Conservation (phyloP, 2,113 vertebrate genomes). For the Corythoichthys intestinalis region DNA sequence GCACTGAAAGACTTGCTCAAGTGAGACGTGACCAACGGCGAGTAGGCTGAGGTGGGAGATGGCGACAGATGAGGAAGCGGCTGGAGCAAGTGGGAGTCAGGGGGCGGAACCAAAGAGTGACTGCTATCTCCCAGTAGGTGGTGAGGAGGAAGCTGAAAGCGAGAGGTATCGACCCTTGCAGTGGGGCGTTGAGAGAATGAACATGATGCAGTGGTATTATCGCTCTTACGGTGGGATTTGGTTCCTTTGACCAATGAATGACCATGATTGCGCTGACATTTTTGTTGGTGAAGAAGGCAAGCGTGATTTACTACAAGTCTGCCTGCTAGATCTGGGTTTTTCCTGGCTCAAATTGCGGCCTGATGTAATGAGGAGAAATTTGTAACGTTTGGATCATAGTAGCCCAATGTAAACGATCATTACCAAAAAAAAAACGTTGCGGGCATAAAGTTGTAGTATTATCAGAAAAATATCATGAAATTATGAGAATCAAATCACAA, state of each 20-base stretch:
- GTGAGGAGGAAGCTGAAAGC: slow-evolving; percentile 10
- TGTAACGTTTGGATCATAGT: background rate
- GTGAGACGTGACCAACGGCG: slow-evolving; percentile 21
- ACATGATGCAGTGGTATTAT: slow-evolving; percentile 8
- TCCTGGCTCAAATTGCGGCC: background rate
- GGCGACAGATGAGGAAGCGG: slow-evolving; percentile 1
- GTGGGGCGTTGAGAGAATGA: slow-evolving; percentile 3
- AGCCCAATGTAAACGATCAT: background rate
- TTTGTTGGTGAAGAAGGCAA: slow-evolving; percentile 6
- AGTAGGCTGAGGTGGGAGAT: slow-evolving; percentile 14
- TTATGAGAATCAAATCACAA: no score
- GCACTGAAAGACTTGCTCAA: background rate
- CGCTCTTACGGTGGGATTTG: slow-evolving; percentile 12
- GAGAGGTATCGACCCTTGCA: slow-evolving; percentile 23
- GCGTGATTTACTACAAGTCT: background rate
- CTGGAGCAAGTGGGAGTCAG: slow-evolving; percentile 11
- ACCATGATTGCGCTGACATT: slow-evolving; percentile 4
- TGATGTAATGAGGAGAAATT: background rate
- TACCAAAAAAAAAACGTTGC: no score
- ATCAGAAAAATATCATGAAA: no score
- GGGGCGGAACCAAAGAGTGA: background rate
- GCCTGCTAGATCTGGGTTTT: background rate
- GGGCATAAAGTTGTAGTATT: no score
- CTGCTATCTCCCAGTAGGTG: slow-evolving; percentile 9
- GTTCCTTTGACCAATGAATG: slow-evolving; percentile 8